A percentile compares a stretch with the other conserved stretches of the same genome.
Evolutionary conservation across 2,113 vertebrate species (phyloP).

Genomic region (Peromyscus californicus): DNA sequence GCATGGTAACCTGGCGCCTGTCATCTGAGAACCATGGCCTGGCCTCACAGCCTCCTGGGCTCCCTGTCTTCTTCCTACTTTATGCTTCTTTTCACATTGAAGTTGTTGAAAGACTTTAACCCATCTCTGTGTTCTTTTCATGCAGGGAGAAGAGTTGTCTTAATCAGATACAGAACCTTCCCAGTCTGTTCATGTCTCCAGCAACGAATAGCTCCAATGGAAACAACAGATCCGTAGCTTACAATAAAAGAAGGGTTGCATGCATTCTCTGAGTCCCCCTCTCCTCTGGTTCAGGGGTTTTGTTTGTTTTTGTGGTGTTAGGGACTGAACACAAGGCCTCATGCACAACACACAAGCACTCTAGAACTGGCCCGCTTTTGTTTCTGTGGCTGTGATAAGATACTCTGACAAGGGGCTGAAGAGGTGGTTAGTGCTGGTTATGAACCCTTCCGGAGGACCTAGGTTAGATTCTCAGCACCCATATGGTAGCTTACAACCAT

Average conservation of each 20-base stretch:
- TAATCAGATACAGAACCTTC: conserved; percentile 15
- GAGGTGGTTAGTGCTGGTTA: background rate
- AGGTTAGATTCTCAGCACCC: background rate
- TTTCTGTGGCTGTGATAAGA: background rate
- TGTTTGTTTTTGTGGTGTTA: background rate
- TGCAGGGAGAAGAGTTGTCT: conserved; percentile 63
- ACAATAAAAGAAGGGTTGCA: conserved; percentile 29
- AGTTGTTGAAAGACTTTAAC: conserved; percentile 55
- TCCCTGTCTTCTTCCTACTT: background rate
- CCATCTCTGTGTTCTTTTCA: conserved; percentile 49
- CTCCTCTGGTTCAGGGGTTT: background rate
- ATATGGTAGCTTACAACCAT: background rate
- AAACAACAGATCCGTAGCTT: background rate
- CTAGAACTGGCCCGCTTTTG: no score
- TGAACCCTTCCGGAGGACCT: background rate
- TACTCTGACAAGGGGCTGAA: background rate
- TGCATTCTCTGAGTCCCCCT: background rate
- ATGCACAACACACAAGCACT: background rate
- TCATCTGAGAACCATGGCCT: conserved; percentile 1
- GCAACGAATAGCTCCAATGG: background rate
- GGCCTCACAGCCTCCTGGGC: background rate
- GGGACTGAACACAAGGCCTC: background rate
- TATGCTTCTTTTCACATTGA: conserved; percentile 14
- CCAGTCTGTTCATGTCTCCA: conserved; percentile 23
- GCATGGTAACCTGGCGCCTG: background rate